Evolutionary conservation across 2,888 invertebrate genomes (phyloP), one percentile per base, ranked within the genome.

Genomic region (Eilema caniola): DNA sequence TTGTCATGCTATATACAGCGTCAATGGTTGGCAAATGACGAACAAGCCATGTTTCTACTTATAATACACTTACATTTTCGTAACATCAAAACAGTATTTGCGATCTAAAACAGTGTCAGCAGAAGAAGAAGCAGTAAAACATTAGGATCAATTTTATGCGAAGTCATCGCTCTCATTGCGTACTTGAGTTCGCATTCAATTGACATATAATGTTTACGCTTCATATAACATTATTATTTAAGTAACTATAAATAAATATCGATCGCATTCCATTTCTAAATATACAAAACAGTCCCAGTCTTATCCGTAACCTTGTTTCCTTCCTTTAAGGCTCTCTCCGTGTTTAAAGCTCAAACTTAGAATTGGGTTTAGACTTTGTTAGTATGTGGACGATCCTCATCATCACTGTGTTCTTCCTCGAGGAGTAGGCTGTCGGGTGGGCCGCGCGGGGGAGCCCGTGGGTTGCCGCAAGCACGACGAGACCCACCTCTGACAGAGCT

Each of bases 341-440:
- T 73, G 47, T 75, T 75, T 76, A 75, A 78, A 78, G 72, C 80
- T 76, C 68, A 75, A 73, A 70, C 69, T 16, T 81, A 74, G 73
- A 75, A 64, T 23, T 37, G 3, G 59, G 77, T 82, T 81, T 85
- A 83, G 77, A 78, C 69, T 76, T 85, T 89, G 70, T 82, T 88
- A 74, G 89, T 86, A 80, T 88, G 94, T 78, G 91, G 91, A 72
- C 90, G 93, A 57, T 96, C 96, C 53, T 96, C 96, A 72, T 96
- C 96, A 77, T 96, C 96, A 77, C 96, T 96, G 85, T 96, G 96
- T 76, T 96, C 96, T 76, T 96, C 96, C 73, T 96, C 96, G 20
- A 96, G 89, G 14, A 96, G 95, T 77, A 96, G 86, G 71, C 96
- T 96, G 87, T 96, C 96, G 16, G 96, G 96, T 0, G 93, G 94